Percentiles rank a stretch among this genome's conserved stretches.
phyloP scores from a whole-genome alignment of 2,797 vertebrate genomes.

The Tinamus major region DNA sequence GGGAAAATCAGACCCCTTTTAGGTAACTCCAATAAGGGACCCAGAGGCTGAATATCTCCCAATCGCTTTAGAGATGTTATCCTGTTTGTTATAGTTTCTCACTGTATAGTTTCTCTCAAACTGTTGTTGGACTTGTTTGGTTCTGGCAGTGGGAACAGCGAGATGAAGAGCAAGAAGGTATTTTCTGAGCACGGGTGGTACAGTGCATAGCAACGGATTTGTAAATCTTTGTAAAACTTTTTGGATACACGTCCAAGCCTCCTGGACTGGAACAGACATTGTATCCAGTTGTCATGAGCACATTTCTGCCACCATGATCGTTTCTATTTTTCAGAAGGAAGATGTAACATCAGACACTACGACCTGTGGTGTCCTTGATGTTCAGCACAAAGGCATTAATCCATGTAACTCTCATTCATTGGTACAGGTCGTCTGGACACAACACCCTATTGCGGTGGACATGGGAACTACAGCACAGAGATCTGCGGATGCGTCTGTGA shows the following conservation, averaged over 20 bases:
- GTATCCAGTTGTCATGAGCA: neutral
- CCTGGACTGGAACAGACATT: neutral
- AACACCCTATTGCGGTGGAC: constrained; percentile 92
- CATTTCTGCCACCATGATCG: neutral
- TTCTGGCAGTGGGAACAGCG: neutral
- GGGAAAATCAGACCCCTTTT: neutral
- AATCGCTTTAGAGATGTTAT: neutral
- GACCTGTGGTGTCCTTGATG: neutral
- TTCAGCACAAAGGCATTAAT: neutral
- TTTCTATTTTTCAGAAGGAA: neutral
- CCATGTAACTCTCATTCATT: neutral
- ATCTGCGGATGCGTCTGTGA: constrained; percentile 82
- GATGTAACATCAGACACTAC: too few relatives aligned
- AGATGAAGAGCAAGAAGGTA: neutral
- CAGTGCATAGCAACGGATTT: neutral
- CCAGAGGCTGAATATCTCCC: neutral
- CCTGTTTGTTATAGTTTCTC: neutral
- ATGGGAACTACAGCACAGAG: constrained; percentile 91
- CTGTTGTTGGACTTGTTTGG: too few relatives aligned
- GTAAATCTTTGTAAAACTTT: neutral
- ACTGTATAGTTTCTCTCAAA: neutral
- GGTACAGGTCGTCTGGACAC: constrained; percentile 87
- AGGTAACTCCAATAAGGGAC: neutral
- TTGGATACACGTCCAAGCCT: neutral
- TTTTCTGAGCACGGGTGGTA: neutral